These are phyloP conservation scores for Xyrauchen texanus DNA, from an alignment of 2,113 vertebrate genomes.

Conservation along the genomic window DNA sequence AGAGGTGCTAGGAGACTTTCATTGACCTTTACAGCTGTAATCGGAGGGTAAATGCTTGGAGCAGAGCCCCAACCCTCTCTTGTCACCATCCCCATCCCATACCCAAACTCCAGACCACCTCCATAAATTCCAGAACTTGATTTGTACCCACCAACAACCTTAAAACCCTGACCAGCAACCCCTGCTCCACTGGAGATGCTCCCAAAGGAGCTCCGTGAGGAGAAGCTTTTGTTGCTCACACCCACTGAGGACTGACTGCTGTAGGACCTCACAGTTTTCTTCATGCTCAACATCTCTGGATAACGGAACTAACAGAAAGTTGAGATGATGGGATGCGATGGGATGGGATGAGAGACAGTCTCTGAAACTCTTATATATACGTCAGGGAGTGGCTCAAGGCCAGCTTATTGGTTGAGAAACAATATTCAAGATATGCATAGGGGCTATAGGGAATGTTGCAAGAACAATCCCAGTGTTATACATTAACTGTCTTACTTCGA, in stretches of 20 bases:
- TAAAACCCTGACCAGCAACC: constrained; percentile 48
- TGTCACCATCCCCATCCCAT: constrained; percentile 44
- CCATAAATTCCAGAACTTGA: constrained; percentile 48
- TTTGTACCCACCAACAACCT: constrained; percentile 55
- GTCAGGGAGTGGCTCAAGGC: constrained; percentile 14
- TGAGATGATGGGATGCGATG: background rate
- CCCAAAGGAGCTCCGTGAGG: constrained; percentile 54
- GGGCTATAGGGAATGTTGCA: background rate
- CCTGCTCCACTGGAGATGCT: constrained; percentile 62
- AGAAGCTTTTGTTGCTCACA: constrained; percentile 68
- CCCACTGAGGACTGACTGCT: constrained; percentile 70
- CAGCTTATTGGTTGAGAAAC: constrained; percentile 7
- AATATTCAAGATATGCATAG: background rate
- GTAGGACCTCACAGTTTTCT: constrained; percentile 54
- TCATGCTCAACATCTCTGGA: constrained; percentile 34
- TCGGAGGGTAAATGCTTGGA: constrained; percentile 53
- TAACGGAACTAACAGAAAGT: background rate
- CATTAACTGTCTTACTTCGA: constrained; percentile 9
- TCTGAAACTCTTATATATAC: constrained; percentile 17
- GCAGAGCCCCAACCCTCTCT: constrained; percentile 38
- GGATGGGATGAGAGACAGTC: background rate
- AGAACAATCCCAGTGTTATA: constrained; percentile 5
- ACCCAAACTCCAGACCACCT: constrained; percentile 57
- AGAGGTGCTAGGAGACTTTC: constrained; percentile 77
- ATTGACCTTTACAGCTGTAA: constrained; percentile 76